Conservation (phyloP, 2,888 invertebrate genomes). For the Cenopis cana region DNA sequence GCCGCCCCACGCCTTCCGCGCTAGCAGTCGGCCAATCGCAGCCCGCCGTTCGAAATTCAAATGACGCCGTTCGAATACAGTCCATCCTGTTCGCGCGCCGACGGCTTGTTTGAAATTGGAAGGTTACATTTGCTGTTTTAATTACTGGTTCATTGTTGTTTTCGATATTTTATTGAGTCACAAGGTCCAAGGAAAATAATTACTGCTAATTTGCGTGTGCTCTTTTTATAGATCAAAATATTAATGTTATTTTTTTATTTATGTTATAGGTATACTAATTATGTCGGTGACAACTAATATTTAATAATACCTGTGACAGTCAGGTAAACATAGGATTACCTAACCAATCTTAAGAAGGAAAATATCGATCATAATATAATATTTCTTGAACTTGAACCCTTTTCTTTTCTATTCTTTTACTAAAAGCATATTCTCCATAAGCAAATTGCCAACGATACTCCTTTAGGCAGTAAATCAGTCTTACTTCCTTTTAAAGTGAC, state of each 20-base stretch:
- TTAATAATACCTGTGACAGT: too few relatives aligned
- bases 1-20: conserved; percentile 72
- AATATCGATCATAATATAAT: neutral
- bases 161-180: neutral
- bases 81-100: conserved; percentile 65
- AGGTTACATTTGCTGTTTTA: conserved; percentile 30
- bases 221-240: too few relatives aligned
- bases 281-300: too few relatives aligned
- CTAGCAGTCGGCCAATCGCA: conserved; percentile 79
- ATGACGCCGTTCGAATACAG: conserved; percentile 59
- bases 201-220: too few relatives aligned
- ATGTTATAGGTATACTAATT: too few relatives aligned
- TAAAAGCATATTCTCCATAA: conserved; percentile 40
- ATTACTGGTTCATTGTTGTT: conserved; percentile 24
- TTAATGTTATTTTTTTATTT: too few relatives aligned
- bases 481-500: conserved; percentile 65
- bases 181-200: neutral
- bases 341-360: neutral
- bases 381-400: neutral
- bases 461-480: conserved; percentile 70
- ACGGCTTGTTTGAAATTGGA: conserved; percentile 28
- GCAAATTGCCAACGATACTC: conserved; percentile 50
- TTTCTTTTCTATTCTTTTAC: conserved; percentile 8
- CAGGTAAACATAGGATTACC: too few relatives aligned
- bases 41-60: conserved; percentile 59